Conservation (phyloP, 2,888 invertebrate genomes). For the Beris morrisii region DNA sequence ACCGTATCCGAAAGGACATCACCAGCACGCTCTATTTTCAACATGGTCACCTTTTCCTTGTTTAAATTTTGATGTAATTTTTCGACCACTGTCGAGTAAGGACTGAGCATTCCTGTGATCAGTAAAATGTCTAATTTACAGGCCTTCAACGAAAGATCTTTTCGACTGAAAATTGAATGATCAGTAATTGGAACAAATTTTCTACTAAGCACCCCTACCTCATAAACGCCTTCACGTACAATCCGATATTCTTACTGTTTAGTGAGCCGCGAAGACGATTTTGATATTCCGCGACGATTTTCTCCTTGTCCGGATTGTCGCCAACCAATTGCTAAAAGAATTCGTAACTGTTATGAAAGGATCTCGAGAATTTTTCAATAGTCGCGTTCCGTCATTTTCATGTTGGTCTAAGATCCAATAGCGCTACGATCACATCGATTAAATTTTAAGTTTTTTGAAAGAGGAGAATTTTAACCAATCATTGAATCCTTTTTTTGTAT, state of each 20-base stretch:
- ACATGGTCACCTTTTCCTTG: conserved; percentile 78
- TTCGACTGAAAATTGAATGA: conserved; percentile 61
- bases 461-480: too few relatives aligned
- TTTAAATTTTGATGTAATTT: conserved; percentile 71
- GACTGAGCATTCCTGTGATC: conserved; percentile 76
- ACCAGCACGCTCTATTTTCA: conserved; percentile 84
- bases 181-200: not conserved
- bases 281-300: conserved; percentile 75
- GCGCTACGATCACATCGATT: too few relatives aligned
- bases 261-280: conserved; percentile 73
- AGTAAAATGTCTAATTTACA: conserved; percentile 78
- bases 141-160: conserved; percentile 69
- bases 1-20: conserved; percentile 86
- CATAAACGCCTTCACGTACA: conserved; percentile 80
- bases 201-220: conserved; percentile 62
- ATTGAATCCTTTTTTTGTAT: too few relatives aligned
- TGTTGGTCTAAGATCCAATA: too few relatives aligned
- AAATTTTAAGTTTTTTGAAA: too few relatives aligned
- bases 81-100: conserved; percentile 78
- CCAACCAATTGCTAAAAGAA: conserved; percentile 61
- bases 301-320: conserved; percentile 69
- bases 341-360: too few relatives aligned
- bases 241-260: conserved; percentile 79
- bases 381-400: too few relatives aligned
- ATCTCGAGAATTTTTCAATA: too few relatives aligned